Base-by-base conservation (phyloP, 2,797 vertebrate genomes). In the Rhinophrynus dorsalis region DNA sequence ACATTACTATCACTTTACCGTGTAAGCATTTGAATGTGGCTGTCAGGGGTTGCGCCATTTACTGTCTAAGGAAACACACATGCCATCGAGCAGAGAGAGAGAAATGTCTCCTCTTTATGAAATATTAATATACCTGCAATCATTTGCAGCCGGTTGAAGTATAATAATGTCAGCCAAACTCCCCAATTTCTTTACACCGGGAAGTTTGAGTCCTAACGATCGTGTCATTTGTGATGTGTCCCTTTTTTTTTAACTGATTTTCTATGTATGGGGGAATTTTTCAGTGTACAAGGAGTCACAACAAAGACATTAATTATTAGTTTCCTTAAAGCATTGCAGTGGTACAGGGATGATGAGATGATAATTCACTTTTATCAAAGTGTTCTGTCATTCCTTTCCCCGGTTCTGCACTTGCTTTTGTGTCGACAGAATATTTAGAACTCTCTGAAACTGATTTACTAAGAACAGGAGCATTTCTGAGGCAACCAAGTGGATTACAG, bases 111-210 rank as follows among this genome's bases (percentile, higher is more conserved):
- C 21, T 61, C n/a, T 6, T 35, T 64, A 67, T 73, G 17, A 66
- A 73, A 73, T 73, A 73, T 73, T 66, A 44, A 73, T 67, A 17
- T 20, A 30, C 37, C 62, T 73, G 61, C 62, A 66, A 59, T 52
- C 35, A 32, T 52, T 59, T 73, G 54, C 59, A 72, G 66, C 54
- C 45, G n/a, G 52, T 38, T 72, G 70, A 66, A 55, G 59, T 33
- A 57, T 27, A 33, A 33, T 51, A 50, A 59, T 73, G 47, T 52
- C 70, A 54, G 55, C 37, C 10, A 20, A 27, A 42, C 23, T 44
- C 32, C 42, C 20, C 8, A 54, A 33, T 58, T 68, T 68, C 44
- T 59, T 30, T 8, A 37, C n/a, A 21, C 20, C 24, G 13, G 56
- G 30, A 47, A 45, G 20, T 56, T 27, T 27, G 13, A 6, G 18